Percentiles rank a stretch among this genome's conserved stretches.
Evolutionary conservation across 2,888 invertebrate genomes (phyloP).

Genomic region (Spisula subtruncata): DNA sequence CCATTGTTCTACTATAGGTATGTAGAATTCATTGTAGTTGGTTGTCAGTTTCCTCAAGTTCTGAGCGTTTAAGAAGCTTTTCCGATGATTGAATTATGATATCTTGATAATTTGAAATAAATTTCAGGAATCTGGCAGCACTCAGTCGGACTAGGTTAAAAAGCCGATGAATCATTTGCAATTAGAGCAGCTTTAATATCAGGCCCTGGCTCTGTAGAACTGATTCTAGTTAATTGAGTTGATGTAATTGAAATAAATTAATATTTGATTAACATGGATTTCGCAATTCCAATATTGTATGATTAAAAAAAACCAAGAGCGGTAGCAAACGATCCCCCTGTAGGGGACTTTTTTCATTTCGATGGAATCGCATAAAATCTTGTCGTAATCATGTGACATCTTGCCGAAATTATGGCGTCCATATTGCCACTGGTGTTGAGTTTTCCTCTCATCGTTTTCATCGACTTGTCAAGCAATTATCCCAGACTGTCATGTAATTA

Average conservation of each 20-base stretch:
- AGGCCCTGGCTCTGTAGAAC: background rate
- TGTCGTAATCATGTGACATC: background rate
- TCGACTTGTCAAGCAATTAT: conserved; percentile 28
- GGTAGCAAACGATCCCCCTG: background rate
- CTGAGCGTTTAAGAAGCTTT: too few species aligned
- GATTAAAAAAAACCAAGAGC: background rate
- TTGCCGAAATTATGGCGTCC: background rate
- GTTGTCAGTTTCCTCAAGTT: too few species aligned
- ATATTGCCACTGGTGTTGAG: background rate
- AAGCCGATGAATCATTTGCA: too few species aligned
- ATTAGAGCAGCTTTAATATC: background rate
- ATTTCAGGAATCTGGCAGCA: too few species aligned
- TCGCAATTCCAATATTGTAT: background rate
- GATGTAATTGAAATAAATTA: background rate
- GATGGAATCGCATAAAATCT: background rate
- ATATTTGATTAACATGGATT: conserved; percentile 17
- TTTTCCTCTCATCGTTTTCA: background rate
- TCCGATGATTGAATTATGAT: too few species aligned
- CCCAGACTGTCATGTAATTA: conserved; percentile 25
- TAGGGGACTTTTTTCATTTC: background rate
- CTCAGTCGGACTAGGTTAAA: too few species aligned
- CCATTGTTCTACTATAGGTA: too few species aligned
- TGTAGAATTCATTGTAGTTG: too few species aligned
- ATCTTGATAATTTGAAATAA: too few species aligned
- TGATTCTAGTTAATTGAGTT: background rate